phyloP scores from a whole-genome alignment of 2,113 vertebrate species.

The Actenoides lindsayi region DNA sequence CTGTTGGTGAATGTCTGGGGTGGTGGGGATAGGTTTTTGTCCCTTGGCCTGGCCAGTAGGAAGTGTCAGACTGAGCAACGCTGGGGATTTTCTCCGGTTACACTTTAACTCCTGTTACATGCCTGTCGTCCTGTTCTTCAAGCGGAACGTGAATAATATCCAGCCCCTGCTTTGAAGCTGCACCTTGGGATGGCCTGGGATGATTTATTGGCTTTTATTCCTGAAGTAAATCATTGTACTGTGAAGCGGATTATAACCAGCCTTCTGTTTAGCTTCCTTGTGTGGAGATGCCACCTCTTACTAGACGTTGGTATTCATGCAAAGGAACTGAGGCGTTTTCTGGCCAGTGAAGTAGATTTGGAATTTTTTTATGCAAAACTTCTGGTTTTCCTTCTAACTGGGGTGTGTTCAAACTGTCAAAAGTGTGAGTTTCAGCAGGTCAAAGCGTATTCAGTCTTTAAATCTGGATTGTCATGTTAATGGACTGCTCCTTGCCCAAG shows the following conservation, averaged over 20 bases:
- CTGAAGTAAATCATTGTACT: background rate
- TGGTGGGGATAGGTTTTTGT: background rate
- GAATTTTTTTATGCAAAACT: background rate
- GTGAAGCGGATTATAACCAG: background rate
- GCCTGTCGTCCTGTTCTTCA: fast-evolving
- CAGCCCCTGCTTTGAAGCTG: background rate
- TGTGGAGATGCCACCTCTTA: background rate
- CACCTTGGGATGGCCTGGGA: background rate
- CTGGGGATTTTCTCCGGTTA: fast-evolving
- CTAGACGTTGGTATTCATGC: background rate
- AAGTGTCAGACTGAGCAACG: fast-evolving
- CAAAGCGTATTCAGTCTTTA: background rate
- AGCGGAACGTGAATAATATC: background rate
- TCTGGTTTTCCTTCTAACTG: background rate
- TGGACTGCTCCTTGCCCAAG: background rate
- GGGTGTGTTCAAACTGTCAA: background rate
- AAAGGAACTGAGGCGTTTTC: background rate
- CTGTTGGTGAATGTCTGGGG: background rate
- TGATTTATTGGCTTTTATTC: background rate
- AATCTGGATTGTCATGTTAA: background rate
- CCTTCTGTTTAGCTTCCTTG: background rate
- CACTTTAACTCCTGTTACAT: fast-evolving
- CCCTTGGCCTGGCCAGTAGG: background rate
- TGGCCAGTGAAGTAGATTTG: background rate
- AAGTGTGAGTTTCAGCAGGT: background rate